phyloP scores from a whole-genome alignment of 2,888 invertebrate genomes.

The Watsonalla binaria region DNA sequence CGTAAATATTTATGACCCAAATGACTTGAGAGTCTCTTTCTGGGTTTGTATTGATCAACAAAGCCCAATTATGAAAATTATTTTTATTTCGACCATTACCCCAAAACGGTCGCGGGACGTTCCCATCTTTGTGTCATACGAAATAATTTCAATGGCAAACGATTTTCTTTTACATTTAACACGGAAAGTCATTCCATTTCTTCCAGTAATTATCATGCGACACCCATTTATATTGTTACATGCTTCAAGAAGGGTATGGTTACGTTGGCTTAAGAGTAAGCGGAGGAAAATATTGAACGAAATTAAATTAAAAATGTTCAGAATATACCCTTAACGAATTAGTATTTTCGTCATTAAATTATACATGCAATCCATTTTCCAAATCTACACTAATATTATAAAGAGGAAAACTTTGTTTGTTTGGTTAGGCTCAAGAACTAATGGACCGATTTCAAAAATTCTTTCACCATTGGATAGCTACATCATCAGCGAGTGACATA shows the following conservation, averaged over 20 bases:
- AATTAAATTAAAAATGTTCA: no score
- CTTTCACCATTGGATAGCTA: no score
- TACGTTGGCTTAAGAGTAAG: not conserved
- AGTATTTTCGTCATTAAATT: no score
- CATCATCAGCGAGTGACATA: no score
- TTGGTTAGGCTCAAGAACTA: no score
- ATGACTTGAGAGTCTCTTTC: not conserved
- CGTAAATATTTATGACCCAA: not conserved
- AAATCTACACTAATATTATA: no score
- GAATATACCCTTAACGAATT: no score
- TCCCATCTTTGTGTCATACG: conserved; percentile 25
- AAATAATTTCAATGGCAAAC: conserved; percentile 27
- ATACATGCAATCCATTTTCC: no score
- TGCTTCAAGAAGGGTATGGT: not conserved
- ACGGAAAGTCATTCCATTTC: conserved; percentile 49
- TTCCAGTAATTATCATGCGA: conserved; percentile 42
- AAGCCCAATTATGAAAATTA: not conserved
- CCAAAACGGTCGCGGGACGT: conserved; percentile 13
- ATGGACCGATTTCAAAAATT: no score
- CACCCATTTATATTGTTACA: conserved; percentile 14
- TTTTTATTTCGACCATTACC: not conserved
- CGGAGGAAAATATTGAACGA: not conserved
- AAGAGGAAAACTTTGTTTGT: no score
- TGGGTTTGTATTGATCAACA: not conserved
- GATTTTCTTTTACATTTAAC: conserved; percentile 50